These are phyloP conservation scores for Tuta absoluta DNA, from an alignment of 2,888 invertebrate species.

Conservation along the genomic window DNA sequence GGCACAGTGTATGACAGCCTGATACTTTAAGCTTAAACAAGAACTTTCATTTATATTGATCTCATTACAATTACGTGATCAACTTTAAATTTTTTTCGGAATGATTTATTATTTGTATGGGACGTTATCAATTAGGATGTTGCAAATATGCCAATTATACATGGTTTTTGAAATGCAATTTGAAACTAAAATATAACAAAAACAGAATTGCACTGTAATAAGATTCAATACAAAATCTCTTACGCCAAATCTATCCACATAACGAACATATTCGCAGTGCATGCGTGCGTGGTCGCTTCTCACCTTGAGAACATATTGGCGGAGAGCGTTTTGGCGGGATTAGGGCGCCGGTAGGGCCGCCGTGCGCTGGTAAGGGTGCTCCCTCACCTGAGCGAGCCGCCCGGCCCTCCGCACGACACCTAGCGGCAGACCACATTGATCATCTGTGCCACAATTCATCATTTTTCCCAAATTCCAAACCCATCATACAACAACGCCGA, in stretches of 20 bases:
- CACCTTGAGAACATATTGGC: constrained; percentile 81
- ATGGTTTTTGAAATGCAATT: neutral
- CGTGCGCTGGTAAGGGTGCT: constrained; percentile 98
- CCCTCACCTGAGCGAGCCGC: constrained; percentile 93
- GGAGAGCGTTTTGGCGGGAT: constrained; percentile 75
- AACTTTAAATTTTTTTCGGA: neutral
- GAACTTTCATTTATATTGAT: constrained; percentile 9
- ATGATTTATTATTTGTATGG: neutral
- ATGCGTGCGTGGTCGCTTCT: constrained; percentile 74
- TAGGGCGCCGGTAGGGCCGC: constrained; percentile 88
- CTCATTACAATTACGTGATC: neutral
- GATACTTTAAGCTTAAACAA: constrained; percentile 3
- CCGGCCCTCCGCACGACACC: constrained; percentile 93
- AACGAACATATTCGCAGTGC: constrained; percentile 63
- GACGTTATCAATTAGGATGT: too few relatives aligned
- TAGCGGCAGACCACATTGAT: constrained; percentile 81
- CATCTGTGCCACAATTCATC: constrained; percentile 59
- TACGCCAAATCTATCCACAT: constrained; percentile 23
- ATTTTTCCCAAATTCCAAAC: constrained; percentile 45
- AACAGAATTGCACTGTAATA: neutral
- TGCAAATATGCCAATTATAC: neutral
- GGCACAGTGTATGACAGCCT: constrained; percentile 5
- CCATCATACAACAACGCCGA: constrained; percentile 45
- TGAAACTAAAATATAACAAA: neutral
- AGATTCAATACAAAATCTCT: constrained; percentile 1